phyloP scores from a whole-genome alignment of 2,888 invertebrate species.

The Harpagoxenus sublaevis region DNA sequence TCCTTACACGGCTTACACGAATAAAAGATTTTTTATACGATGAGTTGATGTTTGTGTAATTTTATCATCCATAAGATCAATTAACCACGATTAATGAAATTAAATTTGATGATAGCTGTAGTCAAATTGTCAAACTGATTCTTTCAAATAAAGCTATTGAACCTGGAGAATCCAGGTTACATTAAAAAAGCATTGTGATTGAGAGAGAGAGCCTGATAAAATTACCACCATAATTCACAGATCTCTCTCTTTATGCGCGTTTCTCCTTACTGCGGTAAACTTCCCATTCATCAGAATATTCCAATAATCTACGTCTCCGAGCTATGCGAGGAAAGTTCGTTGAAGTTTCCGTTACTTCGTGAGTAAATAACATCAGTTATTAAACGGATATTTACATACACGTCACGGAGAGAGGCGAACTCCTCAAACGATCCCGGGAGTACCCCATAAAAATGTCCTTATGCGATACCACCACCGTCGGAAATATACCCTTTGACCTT shows the following conservation, averaged over 20 bases:
- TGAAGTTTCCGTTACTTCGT: constrained; percentile 42
- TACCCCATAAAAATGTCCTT: constrained; percentile 70
- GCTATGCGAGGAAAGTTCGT: constrained; percentile 36
- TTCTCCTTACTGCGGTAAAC: constrained; percentile 11
- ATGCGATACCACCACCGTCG: constrained; percentile 54
- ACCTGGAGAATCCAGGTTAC: background rate
- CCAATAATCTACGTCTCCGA: constrained; percentile 42
- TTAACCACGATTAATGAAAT: background rate
- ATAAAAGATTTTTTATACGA: background rate
- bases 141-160: background rate
- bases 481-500: constrained; percentile 68
- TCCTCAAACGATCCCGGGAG: constrained; percentile 38
- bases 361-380: constrained; percentile 54
- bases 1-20: background rate
- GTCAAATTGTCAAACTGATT: background rate
- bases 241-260: constrained; percentile 10
- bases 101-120: background rate
- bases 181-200: constrained; percentile 21
- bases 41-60: background rate
- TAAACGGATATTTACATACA: constrained; percentile 56
- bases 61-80: background rate
- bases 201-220: background rate
- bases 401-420: background rate
- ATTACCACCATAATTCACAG: constrained; percentile 36
- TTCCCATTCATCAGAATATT: constrained; percentile 30